Base-by-base conservation (phyloP, 1,140 invertebrate species). In the Bombus affinis region DNA sequence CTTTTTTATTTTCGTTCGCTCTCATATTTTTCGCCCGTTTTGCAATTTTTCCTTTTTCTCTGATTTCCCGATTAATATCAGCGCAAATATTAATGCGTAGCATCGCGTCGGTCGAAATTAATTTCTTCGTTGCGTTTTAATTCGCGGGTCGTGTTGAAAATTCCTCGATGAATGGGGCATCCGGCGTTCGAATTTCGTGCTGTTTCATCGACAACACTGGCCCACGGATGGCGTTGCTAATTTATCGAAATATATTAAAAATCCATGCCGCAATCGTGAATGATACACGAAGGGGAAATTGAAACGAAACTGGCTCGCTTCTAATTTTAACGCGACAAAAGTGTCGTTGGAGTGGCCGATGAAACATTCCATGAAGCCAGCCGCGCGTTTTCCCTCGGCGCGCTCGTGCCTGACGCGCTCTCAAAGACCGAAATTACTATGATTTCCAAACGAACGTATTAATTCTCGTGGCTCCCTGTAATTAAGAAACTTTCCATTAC, bases 401-500 rank as follows among this genome's bases (percentile, higher is more conserved):
- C 35, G 59, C 28, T 15, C 15, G 22, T 1, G 12, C 10, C 9
- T 66, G 42, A 15, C 3, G n/a, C 37, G 25, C 47, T 57, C 39
- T 79, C 76, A 72, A 79, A 80, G 77, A 22, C 71, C 79, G 44
- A 81, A 84, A 81, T 85, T 81, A 81, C 83, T 81, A 85, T 81
- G 79, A 85, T 85, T 81, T 18, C 59, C 78, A 44, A 22, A 79
- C 35, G 84, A 81, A 68, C 71, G 79, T 75, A 75, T 85, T 85
- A 85, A 85, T 85, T 71, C 75, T 59, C 59, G 35, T 44, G 32
- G 32, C 44, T 75, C 62, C 59, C 70, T 85, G 22, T 81, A 85
- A 81, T 85, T 85, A 81, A 62, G 78, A 81, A 81, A 75, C 84
- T 81, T 75, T 85, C 84, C 84, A 81, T 75, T 81, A 70, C 71